Evolutionary conservation across 2,113 vertebrate species (phyloP), one percentile per base, ranked within the genome.

Genomic region (Capra hircus): DNA sequence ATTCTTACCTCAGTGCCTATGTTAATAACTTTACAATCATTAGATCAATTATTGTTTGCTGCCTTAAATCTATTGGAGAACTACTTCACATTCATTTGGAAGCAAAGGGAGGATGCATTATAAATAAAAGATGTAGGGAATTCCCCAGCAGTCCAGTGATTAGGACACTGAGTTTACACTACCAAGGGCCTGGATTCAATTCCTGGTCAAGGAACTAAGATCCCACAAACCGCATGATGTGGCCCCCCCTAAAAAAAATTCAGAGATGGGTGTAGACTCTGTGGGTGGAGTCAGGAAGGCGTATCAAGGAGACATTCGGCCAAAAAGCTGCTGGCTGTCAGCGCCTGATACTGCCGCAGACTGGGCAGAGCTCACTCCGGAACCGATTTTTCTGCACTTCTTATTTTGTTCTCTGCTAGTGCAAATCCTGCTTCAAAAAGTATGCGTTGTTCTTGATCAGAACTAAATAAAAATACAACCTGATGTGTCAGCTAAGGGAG

Each of bases 391-490:
- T 88, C 12, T 50, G 17, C 4, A 2, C 19, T 94, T 94, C 62
- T 81, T 83, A 48, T 55, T 97, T 95, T 48, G 43, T 90, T 67
- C 21, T 80, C 2, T 94, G 80, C 36, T 77, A 77, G 87, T 60
- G n/a, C 2, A 16, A 91, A 82, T 60, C 43, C 50, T 91, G 82
- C 33, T 50, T 93, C 64, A 88, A 8, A 84, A 94, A 78, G 55
- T 93, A 88, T n/a, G n/a, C 82, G 53, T 94, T 36, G 52, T 94
- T 52, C 62, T 71, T 94, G 45, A 74, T 86, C 30, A 30, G 48
- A 94, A 36, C 27, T 33, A 62, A 96, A 40, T 62, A 48, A 88
- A 94, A 91, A 55, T 74, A 55, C 6, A 80, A 17, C 27, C 30
- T 89, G 55, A 77, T 57, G 13, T 77, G 81, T 77, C 25, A n/a